Base-by-base conservation (phyloP, 2,888 invertebrate species). In the Pinctada fucata region DNA sequence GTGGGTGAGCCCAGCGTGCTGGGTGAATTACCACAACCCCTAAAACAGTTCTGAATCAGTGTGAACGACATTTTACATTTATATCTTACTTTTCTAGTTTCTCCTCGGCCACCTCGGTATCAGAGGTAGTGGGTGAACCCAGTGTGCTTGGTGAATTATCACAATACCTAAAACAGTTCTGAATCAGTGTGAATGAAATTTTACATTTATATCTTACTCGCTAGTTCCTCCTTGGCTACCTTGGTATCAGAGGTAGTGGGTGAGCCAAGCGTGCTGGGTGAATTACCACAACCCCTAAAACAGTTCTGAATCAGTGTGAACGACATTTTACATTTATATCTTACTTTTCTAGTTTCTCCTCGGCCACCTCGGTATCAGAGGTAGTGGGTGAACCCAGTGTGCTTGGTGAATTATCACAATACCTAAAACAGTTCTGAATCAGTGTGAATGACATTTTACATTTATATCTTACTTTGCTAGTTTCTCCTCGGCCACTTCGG, bases 321-420 rank as follows among this genome's bases (percentile, higher is more conserved):
- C 13, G 78, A 64, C 2, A 8, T 3, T 58, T 63, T 45, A 63
- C 72, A 31, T 58, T 58, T 47, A 72, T 5, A 16, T 8, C n/a
- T 50, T 76, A 88, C 88, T 87, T 85, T 50, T 88, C 89, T 1
- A 89, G 81, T 82, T 84, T 88, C 70, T 89, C 88, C 76, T 89
- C 88, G 13, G 85, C 84, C 8, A 83, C 79, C 66, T 79, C 76
- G 51, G 76, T 68, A 49, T 75, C 82, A 66, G 73, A 72, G 63
- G 58, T 78, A 31, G 75, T 65, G 47, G 78, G 69, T 16, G 76
- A 69, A 71, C 71, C 69, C 5, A 70, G 76, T 6, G 66, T 79
- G 75, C 77, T 79, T n/a, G 50, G 76, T 49, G 70, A 77, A 3
- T 70, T 72, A 48, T 77, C 64, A 82, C 84, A 65, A 31, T 79